phyloP scores from a whole-genome alignment of 2,888 invertebrate genomes.

The Lochmaea crataegi region DNA sequence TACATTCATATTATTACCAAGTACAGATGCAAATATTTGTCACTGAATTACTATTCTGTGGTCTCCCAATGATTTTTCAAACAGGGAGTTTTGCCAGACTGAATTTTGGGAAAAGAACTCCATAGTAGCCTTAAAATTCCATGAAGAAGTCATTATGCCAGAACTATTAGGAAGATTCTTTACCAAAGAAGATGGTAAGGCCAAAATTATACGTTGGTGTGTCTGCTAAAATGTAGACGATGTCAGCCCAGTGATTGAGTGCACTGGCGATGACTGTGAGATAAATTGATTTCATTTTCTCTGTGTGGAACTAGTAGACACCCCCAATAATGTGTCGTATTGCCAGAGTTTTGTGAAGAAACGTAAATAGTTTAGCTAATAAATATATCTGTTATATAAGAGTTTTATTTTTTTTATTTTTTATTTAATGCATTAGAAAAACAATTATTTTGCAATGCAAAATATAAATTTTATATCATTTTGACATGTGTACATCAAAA shows the following conservation, averaged over 20 bases:
- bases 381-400: not conserved
- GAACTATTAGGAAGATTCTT: slow-evolving; percentile 36
- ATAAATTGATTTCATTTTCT: not conserved
- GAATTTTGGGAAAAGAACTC: not conserved
- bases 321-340: not conserved
- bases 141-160: slow-evolving; percentile 36
- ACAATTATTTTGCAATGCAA: not conserved
- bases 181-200: slow-evolving; percentile 26
- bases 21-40: slow-evolving; percentile 39
- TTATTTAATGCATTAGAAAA: not conserved
- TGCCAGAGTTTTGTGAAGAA: not conserved
- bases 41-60: slow-evolving; percentile 27
- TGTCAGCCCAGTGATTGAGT: slow-evolving; percentile 33
- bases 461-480: slow-evolving; percentile 4
- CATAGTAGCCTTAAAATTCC: slow-evolving; percentile 6
- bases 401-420: not conserved
- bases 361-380: no score
- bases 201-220: slow-evolving; percentile 32
- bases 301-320: not conserved
- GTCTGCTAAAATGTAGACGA: slow-evolving; percentile 36
- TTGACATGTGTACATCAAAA: no score
- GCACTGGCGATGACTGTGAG: not conserved
- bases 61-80: not conserved
- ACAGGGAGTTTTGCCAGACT: not conserved
- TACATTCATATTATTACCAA: not conserved